Evolutionary conservation across 2,113 vertebrate species (phyloP), one percentile per base, ranked within the genome.

Genomic region (Pachypanchax playfairii): DNA sequence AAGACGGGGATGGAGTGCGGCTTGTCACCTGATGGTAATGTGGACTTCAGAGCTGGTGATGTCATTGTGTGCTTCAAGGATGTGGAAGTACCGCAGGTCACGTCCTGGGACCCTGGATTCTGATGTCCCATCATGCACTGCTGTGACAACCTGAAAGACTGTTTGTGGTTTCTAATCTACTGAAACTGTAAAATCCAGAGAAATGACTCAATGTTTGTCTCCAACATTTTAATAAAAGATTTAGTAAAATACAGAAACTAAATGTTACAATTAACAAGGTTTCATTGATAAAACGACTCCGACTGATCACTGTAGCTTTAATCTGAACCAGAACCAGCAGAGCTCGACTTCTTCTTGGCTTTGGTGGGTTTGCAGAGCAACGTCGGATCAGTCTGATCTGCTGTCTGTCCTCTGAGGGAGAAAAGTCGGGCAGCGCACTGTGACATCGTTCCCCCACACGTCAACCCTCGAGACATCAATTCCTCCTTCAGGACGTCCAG

Each of bases 1-100:
- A 95, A 91, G 91, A 80, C 22, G 0, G 97, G 97, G 41, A 94
- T 96, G 94, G 97, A 99, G 0, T 99, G 97, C 66, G 97, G 97
- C 2, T 51, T 99, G 35, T 96, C 91, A 24, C 79, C 92, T 33
- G 93, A 95, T 54, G 80, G 85, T 3, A 70, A 90, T 4, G 31
- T 91, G 14, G 88, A 93, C 25, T 92, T 97, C 82, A 79, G 9
- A 42, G 35, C 89, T 14, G 95, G 96, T 46, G 96, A 98, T 54
- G 64, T 89, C 77, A 75, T 99, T 1, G n/a, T 94, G 46, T 99
- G 96, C 70, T 94, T 93, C 0, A 92, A 93, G 85, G 91, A 94
- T 65, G 82, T 85, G 29, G 80, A 93, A 36, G 31, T 79, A 0
- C 74, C 60, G 1, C 91, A 91, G 75, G 92, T 70, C 71, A 96